Evolutionary conservation across 2,797 vertebrate species (phyloP).

Genomic region (Sitta carolinensis): DNA sequence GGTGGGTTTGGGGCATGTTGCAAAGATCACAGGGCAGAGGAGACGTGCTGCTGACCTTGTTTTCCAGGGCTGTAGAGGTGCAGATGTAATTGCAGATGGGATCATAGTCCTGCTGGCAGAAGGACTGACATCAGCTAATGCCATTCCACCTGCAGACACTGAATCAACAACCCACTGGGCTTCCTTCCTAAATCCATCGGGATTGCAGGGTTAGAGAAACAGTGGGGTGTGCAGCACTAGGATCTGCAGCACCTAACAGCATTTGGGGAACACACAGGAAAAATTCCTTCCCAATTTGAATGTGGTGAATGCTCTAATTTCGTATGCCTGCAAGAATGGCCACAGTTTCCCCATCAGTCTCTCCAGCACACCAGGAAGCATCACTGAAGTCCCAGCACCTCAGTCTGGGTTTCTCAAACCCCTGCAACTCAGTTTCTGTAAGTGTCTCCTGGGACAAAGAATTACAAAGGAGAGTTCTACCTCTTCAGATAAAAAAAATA

Average conservation of each 20-base stretch:
- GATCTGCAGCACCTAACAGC: neutral
- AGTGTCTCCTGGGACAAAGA: neutral
- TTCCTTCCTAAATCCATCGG: neutral
- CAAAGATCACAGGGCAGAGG: neutral
- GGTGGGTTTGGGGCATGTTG: neutral
- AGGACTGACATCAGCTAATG: neutral
- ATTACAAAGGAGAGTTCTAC: neutral
- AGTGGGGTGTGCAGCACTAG: neutral
- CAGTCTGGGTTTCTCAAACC: neutral
- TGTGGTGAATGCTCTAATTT: neutral
- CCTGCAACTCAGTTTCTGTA: neutral
- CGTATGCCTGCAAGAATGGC: neutral
- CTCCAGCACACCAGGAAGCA: neutral
- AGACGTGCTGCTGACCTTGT: neutral
- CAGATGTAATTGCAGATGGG: neutral
- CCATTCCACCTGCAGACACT: neutral
- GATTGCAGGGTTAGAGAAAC: neutral
- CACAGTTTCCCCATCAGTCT: neutral
- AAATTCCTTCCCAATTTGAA: neutral
- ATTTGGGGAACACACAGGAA: neutral
- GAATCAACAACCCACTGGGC: accelerated
- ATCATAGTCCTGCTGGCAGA: neutral
- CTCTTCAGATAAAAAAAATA: neutral
- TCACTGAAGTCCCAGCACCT: neutral
- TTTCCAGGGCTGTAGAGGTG: neutral